phyloP scores from a whole-genome alignment of 2,113 vertebrate genomes.

The Redunca redunca region DNA sequence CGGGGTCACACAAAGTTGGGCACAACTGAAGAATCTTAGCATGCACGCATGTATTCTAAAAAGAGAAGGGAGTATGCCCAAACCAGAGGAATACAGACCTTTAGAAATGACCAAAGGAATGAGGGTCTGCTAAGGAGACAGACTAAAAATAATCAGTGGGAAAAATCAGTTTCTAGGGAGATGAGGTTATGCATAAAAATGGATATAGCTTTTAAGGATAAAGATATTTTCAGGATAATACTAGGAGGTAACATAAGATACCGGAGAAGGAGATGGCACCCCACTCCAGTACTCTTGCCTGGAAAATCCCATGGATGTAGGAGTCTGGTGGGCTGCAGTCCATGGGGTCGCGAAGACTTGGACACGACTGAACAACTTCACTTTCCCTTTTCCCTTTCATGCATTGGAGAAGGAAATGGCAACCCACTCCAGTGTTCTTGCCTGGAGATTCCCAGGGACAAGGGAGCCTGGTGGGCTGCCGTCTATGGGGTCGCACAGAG shows the following conservation, averaged over 20 bases:
- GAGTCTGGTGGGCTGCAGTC: no score
- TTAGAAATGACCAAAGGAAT: not conserved
- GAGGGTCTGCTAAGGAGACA: not conserved
- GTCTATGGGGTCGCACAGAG: no score
- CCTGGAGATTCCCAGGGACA: no score
- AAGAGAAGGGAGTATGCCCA: not conserved
- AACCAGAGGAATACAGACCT: not conserved
- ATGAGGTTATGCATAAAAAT: not conserved
- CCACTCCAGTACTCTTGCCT: no score
- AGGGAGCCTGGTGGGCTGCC: no score
- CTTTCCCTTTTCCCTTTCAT: no score
- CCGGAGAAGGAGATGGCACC: no score
- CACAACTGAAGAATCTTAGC: not conserved
- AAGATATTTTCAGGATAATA: not conserved
- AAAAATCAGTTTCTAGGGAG: no score
- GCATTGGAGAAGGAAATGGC: no score
- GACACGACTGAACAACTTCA: no score
- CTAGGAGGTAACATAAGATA: not conserved
- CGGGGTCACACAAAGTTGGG: not conserved
- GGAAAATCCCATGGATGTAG: no score
- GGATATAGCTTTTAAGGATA: not conserved
- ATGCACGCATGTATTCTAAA: not conserved
- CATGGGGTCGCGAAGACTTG: fast-evolving
- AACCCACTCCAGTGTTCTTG: no score
- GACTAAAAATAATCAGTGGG: not conserved